Conservation (phyloP, 2,797 vertebrate genomes). For the Parauchenoglanis ngamensis region DNA sequence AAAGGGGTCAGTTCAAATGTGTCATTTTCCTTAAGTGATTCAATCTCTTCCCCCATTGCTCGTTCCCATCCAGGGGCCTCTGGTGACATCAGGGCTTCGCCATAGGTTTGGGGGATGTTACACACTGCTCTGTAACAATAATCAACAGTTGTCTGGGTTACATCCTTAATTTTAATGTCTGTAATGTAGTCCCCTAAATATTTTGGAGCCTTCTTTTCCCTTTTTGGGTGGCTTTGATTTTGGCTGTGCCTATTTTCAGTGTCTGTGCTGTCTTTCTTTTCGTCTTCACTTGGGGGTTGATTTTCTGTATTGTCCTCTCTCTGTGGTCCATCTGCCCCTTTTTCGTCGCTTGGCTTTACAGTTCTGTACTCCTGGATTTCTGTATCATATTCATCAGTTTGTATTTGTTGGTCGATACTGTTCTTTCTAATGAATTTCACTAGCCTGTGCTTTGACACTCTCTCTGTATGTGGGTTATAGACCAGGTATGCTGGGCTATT, state of each 20-base stretch:
- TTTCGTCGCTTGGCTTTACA: background rate
- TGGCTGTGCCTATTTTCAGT: background rate
- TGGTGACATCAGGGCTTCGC: slow-evolving; percentile 41
- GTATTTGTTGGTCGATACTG: slow-evolving; percentile 44
- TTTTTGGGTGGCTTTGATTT: slow-evolving; percentile 20
- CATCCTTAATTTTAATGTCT: background rate
- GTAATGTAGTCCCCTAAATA: slow-evolving; percentile 9
- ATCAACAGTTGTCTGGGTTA: background rate
- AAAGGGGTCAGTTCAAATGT: slow-evolving; percentile 7
- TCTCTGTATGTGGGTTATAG: slow-evolving; percentile 29
- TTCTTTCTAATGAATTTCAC: background rate
- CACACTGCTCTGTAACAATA: slow-evolving; percentile 43
- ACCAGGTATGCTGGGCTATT: slow-evolving; percentile 33
- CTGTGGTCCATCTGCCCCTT: background rate
- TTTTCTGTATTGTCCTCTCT: background rate
- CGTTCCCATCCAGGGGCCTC: background rate
- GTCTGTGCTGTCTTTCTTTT: slow-evolving; percentile 21
- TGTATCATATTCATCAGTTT: slow-evolving; percentile 42
- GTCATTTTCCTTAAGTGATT: slow-evolving; percentile 11
- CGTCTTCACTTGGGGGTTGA: slow-evolving; percentile 8
- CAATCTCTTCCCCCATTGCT: background rate
- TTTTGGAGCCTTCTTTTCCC: slow-evolving; percentile 32
- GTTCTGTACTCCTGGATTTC: background rate
- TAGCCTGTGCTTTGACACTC: slow-evolving; percentile 31
- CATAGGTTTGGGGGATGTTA: slow-evolving; percentile 46